Evolutionary conservation across 2,888 invertebrate species (phyloP).

Genomic region (Lasioglossum calceatum): DNA sequence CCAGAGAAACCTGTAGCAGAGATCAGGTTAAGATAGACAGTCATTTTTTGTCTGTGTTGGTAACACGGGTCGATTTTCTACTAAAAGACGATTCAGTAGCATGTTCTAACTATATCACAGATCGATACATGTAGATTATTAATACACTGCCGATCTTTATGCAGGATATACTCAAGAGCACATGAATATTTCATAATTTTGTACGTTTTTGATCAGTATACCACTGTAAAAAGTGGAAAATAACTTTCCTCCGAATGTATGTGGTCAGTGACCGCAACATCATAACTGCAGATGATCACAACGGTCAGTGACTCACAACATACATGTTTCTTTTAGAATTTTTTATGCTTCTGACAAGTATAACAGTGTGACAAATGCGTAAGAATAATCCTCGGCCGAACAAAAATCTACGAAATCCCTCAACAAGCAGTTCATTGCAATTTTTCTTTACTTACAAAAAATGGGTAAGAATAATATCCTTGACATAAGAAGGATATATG

Average conservation of each 20-base stretch:
- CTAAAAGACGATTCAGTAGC: background rate
- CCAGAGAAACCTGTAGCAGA: background rate
- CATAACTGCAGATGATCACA: background rate
- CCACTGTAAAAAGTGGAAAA: background rate
- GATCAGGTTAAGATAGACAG: background rate
- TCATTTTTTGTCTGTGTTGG: background rate
- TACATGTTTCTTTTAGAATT: background rate
- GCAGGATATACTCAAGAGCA: background rate
- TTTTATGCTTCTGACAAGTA: background rate
- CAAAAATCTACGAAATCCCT: background rate
- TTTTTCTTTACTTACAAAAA: background rate
- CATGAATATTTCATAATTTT: background rate
- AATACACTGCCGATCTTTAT: background rate
- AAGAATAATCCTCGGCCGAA: too few relatives aligned
- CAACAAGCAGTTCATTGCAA: background rate
- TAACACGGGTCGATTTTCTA: background rate
- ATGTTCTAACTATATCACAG: background rate
- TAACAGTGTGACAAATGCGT: background rate
- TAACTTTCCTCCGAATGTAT: too few relatives aligned
- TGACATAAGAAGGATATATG: background rate
- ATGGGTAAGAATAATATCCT: background rate
- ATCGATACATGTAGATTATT: background rate
- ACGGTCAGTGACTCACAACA: background rate
- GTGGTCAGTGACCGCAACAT: background rate
- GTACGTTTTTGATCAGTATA: background rate